Conservation (phyloP, 2,113 vertebrate species). For the Oreochromis niloticus region DNA sequence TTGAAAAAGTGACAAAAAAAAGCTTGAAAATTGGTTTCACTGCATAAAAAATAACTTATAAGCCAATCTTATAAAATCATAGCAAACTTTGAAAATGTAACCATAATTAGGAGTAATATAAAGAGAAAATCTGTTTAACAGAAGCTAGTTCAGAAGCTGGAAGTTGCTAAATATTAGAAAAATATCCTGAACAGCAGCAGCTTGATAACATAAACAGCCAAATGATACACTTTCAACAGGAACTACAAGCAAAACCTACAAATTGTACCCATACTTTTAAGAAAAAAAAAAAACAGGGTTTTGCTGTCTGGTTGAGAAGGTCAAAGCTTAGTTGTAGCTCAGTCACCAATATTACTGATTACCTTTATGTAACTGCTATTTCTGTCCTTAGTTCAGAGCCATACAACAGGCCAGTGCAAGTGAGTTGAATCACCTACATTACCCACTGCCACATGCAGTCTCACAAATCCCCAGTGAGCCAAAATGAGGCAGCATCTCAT, state of each 20-base stretch:
- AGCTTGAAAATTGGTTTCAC: background rate
- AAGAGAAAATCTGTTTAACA: background rate
- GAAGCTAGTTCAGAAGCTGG: background rate
- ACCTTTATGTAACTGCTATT: background rate
- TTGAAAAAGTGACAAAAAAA: background rate
- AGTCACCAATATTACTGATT: background rate
- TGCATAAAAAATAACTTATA: background rate
- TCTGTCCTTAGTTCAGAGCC: background rate
- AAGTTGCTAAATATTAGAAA: background rate
- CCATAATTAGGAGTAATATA: background rate
- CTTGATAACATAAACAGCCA: background rate
- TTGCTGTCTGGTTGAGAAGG: background rate
- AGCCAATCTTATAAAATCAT: background rate
- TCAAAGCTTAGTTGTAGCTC: background rate
- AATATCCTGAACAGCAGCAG: background rate
- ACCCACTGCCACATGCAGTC: background rate
- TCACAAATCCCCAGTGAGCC: constrained; percentile 5
- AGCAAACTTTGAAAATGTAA: background rate
- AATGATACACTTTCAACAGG: background rate
- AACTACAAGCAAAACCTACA: background rate
- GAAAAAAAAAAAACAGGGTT: background rate
- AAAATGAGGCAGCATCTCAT: constrained; percentile 8
- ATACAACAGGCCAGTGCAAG: background rate
- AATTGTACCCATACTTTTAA: background rate
- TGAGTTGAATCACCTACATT: constrained; percentile 1